phyloP scores from a whole-genome alignment of 1,140 invertebrate genomes.

The Nasonia giraulti region DNA sequence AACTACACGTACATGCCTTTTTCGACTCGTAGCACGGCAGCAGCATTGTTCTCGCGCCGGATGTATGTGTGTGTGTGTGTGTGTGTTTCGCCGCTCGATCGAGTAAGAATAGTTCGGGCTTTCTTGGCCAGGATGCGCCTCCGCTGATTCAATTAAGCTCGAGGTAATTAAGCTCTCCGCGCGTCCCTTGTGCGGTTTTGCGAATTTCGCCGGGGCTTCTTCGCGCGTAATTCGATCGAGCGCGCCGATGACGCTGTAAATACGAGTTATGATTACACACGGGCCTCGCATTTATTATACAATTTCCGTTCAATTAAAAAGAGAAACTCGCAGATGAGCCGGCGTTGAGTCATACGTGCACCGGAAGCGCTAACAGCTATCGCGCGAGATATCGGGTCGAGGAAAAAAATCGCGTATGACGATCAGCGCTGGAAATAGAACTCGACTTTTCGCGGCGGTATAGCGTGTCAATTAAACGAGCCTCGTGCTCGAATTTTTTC shows the following conservation, averaged over 20 bases:
- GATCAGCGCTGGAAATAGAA: neutral
- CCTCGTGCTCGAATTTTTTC: neutral
- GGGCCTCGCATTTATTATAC: neutral
- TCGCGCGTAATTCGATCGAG: neutral
- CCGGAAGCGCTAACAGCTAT: constrained; percentile 32
- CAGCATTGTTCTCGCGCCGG: neutral
- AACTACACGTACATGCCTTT: constrained; percentile 48
- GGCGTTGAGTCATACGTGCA: constrained; percentile 42
- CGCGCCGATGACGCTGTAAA: neutral
- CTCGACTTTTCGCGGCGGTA: neutral
- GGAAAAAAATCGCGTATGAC: neutral
- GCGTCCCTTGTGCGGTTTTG: neutral
- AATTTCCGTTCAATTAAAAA: constrained; percentile 45
- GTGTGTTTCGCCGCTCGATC: no score
- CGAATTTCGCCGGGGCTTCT: neutral
- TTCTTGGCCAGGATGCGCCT: no score
- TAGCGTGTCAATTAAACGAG: no score
- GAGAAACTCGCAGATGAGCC: constrained; percentile 35
- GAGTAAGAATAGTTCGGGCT: no score
- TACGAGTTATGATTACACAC: neutral
- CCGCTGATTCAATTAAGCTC: neutral
- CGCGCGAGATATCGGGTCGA: neutral
- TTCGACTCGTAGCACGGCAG: neutral
- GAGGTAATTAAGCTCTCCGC: neutral
- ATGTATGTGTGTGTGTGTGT: no score